A percentile compares a stretch with the other conserved stretches of the same genome.
phyloP scores from a whole-genome alignment of 92 coral and sea anemone genomes.

The Micromussa lordhowensis region DNA sequence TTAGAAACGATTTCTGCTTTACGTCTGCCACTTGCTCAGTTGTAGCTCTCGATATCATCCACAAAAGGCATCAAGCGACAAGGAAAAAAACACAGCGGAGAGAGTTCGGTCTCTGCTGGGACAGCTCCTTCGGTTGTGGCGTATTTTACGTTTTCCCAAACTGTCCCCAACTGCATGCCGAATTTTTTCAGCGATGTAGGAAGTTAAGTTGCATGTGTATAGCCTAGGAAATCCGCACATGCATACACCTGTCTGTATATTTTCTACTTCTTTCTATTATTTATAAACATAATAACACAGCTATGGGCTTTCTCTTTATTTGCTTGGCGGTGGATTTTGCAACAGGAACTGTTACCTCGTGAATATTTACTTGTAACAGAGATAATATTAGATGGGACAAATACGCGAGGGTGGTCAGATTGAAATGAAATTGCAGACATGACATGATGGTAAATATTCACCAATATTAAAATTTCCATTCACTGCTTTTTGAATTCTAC shows the following conservation, averaged over 20 bases:
- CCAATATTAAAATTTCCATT: conserved; percentile 5
- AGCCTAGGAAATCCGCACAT: not conserved
- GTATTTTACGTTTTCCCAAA: not conserved
- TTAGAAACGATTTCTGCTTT: not conserved
- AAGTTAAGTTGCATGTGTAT: not conserved
- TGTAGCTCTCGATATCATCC: not conserved
- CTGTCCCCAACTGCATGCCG: not conserved
- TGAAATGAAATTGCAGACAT: not conserved
- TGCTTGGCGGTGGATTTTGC: not conserved
- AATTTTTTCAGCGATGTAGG: not conserved
- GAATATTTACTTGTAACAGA: not conserved
- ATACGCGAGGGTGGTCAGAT: not conserved
- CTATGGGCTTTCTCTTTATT: not conserved
- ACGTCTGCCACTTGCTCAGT: not conserved
- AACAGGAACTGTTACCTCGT: not conserved
- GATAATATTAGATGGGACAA: not conserved
- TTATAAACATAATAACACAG: not conserved
- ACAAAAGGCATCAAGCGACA: not conserved
- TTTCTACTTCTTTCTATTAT: not conserved
- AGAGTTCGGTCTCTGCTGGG: not conserved
- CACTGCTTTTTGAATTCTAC: not conserved
- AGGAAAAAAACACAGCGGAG: not conserved
- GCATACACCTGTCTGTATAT: not conserved
- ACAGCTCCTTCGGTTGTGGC: not conserved
- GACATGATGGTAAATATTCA: not conserved